These are phyloP conservation scores for Pristionchus mayeri DNA, from an alignment of 2,888 invertebrate genomes.

Conservation along the genomic window DNA sequence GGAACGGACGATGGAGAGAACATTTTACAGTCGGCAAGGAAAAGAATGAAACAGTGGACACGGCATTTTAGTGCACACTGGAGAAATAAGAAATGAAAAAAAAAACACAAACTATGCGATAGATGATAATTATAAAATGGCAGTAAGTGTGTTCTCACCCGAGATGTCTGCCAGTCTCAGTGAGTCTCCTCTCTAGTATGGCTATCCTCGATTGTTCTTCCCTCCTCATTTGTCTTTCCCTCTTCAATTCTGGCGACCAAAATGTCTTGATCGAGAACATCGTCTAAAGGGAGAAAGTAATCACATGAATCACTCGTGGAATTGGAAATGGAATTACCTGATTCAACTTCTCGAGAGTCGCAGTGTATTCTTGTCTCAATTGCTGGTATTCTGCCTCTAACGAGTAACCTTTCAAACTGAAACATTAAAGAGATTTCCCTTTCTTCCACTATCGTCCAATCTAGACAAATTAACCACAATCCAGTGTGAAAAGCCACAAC, in stretches of 20 bases:
- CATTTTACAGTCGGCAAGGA: background rate
- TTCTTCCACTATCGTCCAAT: background rate
- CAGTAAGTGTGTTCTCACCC: background rate
- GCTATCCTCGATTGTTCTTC: constrained; percentile 55
- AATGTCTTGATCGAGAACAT: constrained; percentile 99
- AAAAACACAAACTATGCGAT: background rate
- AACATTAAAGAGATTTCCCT: background rate
- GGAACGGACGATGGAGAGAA: too few species aligned
- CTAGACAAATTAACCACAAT: background rate
- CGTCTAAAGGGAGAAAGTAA: constrained; percentile 86
- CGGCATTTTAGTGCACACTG: too few species aligned
- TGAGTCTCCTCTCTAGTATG: constrained; percentile 45
- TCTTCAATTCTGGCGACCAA: constrained; percentile 98
- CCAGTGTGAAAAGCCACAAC: too few species aligned
- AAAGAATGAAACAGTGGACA: background rate
- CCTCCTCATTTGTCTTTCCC: constrained; percentile 62
- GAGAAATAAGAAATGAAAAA: background rate
- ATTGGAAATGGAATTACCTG: constrained; percentile 45
- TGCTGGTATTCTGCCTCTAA: constrained; percentile 33
- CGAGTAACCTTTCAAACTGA: constrained; percentile 37
- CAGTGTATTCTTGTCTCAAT: constrained; percentile 60
- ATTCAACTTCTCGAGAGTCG: constrained; percentile 71
- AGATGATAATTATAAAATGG: background rate
- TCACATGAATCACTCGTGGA: constrained; percentile 77
- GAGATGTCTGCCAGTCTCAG: constrained; percentile 5